Percentiles rank a stretch among this genome's conserved stretches.
phyloP scores from a whole-genome alignment of 2,797 vertebrate species.

The Pogonophryne albipinna region DNA sequence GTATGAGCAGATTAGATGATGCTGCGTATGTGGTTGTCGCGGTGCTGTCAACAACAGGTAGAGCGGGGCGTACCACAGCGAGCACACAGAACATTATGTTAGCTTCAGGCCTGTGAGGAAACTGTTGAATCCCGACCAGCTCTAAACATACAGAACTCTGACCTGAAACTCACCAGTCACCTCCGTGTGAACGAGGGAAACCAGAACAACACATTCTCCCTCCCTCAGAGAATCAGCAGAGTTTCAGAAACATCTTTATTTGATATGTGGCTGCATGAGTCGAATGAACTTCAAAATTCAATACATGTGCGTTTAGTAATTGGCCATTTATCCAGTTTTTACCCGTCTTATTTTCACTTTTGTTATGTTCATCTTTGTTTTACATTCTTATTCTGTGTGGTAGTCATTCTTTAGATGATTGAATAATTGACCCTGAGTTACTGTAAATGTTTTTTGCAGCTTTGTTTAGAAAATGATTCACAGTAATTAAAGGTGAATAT shows the following conservation, averaged over 20 bases:
- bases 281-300: background rate
- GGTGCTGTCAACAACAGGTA: constrained; percentile 19
- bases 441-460: background rate
- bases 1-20: constrained; percentile 6
- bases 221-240: background rate
- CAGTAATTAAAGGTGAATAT: background rate
- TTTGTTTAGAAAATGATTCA: background rate
- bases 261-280: too few species aligned
- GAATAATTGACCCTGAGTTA: background rate
- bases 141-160: constrained; percentile 34
- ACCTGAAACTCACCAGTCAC: constrained; percentile 41
- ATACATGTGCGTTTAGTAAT: background rate
- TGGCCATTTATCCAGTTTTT: background rate
- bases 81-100: constrained; percentile 1
- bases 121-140: constrained; percentile 42
- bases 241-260: background rate
- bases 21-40: constrained; percentile 11
- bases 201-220: background rate
- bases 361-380: background rate
- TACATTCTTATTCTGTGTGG: background rate
- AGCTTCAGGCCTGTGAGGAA: constrained; percentile 52
- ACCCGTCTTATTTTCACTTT: background rate
- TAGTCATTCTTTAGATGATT: background rate
- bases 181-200: constrained; percentile 16
- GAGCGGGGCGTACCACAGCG: background rate